Percentiles rank a stretch among this genome's conserved stretches.
phyloP scores from a whole-genome alignment of 2,797 vertebrate genomes.

The Percopsis omiscomaycus region DNA sequence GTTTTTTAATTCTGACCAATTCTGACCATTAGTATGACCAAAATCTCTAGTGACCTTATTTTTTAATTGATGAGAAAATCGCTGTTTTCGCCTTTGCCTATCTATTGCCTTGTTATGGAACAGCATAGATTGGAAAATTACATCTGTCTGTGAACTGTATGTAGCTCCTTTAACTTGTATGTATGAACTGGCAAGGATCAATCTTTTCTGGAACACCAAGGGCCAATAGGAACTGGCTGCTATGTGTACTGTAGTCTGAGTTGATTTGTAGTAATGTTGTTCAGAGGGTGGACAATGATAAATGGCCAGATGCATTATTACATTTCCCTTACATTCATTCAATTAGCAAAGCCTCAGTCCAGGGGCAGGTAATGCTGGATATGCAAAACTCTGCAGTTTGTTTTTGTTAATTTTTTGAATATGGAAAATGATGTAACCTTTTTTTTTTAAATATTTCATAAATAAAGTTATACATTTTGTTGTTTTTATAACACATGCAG shows the following conservation, averaged over 20 bases:
- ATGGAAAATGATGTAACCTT: too few species aligned
- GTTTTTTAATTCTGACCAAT: background rate
- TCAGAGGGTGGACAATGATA: slow-evolving; percentile 45
- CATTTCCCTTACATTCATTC: slow-evolving; percentile 28
- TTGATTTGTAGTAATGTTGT: slow-evolving; percentile 34
- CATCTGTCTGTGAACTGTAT: too few species aligned
- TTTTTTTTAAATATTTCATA: too few species aligned
- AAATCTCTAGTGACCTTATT: background rate
- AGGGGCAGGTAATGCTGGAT: background rate
- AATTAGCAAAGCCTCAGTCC: slow-evolving; percentile 14
- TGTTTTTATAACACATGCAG: too few species aligned
- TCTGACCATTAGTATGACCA: slow-evolving; percentile 12
- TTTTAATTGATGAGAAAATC: too few species aligned
- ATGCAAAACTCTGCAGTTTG: slow-evolving; percentile 8
- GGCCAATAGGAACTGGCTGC: slow-evolving; percentile 8
- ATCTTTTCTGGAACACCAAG: background rate
- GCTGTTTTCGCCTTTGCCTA: too few species aligned
- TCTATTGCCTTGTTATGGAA: slow-evolving; percentile 5
- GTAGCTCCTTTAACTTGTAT: too few species aligned
- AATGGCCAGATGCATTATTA: slow-evolving; percentile 36
- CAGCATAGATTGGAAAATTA: too few species aligned
- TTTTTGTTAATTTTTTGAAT: background rate
- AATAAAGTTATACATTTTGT: too few species aligned
- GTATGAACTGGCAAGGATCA: background rate
- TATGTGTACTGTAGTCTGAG: slow-evolving; percentile 25